phyloP scores from a whole-genome alignment of 2,888 invertebrate species.

The Platycnemis pennipes region DNA sequence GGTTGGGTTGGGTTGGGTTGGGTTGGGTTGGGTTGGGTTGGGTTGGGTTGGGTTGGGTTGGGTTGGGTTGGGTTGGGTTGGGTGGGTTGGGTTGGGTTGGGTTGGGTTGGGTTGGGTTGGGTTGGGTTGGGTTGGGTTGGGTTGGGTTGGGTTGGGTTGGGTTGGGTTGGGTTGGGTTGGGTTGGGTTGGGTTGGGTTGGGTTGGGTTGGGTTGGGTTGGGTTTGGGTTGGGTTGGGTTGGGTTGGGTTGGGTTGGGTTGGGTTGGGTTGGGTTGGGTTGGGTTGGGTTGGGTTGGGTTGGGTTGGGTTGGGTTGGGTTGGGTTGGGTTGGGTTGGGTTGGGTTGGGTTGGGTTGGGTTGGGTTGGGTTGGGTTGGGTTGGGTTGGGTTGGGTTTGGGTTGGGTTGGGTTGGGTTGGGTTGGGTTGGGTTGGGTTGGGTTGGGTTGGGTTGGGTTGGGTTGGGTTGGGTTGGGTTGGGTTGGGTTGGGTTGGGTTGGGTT shows the following conservation, averaged over 20 bases:
- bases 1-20: not conserved
- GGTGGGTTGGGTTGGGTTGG: slow-evolving; percentile 40
- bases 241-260: slow-evolving; percentile 46
- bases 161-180: slow-evolving; percentile 69
- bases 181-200: slow-evolving; percentile 70
- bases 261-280: slow-evolving; percentile 43
- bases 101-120: slow-evolving; percentile 40
- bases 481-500: slow-evolving; percentile 74
- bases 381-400: slow-evolving; percentile 78
- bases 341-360: slow-evolving; percentile 25
- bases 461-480: slow-evolving; percentile 73
- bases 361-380: slow-evolving; percentile 25
- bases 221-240: slow-evolving; percentile 42
- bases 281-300: slow-evolving; percentile 34
- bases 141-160: not conserved
- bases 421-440: slow-evolving; percentile 74
- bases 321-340: slow-evolving; percentile 11
- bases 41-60: not conserved
- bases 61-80: not conserved
- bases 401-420: slow-evolving; percentile 75
- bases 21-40: not conserved
- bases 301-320: slow-evolving; percentile 23
- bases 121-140: not conserved
- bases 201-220: slow-evolving; percentile 72
- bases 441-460: slow-evolving; percentile 74